These are phyloP conservation scores for Brachyhypopomus gauderio DNA, from an alignment of 2,113 vertebrate genomes.

Conservation along the genomic window DNA sequence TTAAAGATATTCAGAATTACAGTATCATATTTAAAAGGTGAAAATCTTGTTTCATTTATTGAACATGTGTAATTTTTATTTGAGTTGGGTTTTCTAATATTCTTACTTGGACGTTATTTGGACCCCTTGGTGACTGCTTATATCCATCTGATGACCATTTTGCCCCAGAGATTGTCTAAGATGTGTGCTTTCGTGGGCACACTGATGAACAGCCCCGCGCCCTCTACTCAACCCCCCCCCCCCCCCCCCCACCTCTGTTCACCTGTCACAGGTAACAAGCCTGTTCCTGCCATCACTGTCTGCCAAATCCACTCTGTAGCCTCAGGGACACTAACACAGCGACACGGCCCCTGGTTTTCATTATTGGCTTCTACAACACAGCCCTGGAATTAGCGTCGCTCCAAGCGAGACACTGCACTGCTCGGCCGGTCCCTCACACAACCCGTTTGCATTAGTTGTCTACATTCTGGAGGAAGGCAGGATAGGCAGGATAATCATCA, in stretches of 20 bases:
- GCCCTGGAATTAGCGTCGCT: slow-evolving; percentile 30
- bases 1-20: too few relatives aligned
- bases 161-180: too few relatives aligned
- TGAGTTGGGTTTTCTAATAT: not conserved
- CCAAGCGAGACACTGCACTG: not conserved
- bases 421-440: slow-evolving; percentile 20
- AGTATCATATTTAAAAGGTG: not conserved
- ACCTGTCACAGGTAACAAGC: slow-evolving; percentile 30
- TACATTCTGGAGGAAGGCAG: not conserved
- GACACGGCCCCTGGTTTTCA: slow-evolving; percentile 35
- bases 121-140: too few relatives aligned
- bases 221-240: too few relatives aligned
- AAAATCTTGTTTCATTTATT: not conserved
- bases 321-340: slow-evolving; percentile 3
- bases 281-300: slow-evolving; percentile 32
- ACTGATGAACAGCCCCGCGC: too few relatives aligned
- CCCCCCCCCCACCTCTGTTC: not conserved
- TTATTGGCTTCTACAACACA: slow-evolving; percentile 8
- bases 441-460: not conserved
- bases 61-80: not conserved
- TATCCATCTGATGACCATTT: too few relatives aligned
- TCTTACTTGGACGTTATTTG: too few relatives aligned
- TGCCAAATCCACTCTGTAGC: slow-evolving; percentile 25
- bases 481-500: too few relatives aligned
- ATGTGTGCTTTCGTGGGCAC: too few relatives aligned